A percentile compares a stretch with the other conserved stretches of the same genome.
Evolutionary conservation across 2,888 invertebrate species (phyloP).

Genomic region (Formica aserva): DNA sequence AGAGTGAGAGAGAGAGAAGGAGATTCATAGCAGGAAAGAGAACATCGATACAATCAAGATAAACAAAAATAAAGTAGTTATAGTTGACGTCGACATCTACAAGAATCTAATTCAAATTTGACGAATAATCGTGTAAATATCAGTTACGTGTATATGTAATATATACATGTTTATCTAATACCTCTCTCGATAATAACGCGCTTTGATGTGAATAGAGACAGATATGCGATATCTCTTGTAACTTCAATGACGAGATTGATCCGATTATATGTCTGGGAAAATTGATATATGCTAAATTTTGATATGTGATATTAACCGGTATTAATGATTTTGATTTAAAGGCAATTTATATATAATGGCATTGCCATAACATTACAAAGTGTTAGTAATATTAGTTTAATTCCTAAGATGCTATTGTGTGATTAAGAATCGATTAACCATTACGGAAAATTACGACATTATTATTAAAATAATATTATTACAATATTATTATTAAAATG

Average conservation of each 20-base stretch:
- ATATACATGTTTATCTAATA: too few relatives aligned
- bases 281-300: neutral
- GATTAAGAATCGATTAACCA: conserved; percentile 28
- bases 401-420: neutral
- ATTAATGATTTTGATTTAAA: conserved; percentile 5
- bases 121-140: conserved; percentile 64
- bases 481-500: neutral
- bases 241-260: neutral
- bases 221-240: neutral
- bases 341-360: neutral
- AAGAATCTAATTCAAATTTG: conserved; percentile 62
- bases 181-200: neutral
- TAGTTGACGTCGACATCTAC: conserved; percentile 71
- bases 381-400: neutral
- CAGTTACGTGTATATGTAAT: conserved; percentile 37
- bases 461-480: conserved; percentile 18
- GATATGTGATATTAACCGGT: neutral
- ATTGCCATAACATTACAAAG: neutral
- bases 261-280: neutral
- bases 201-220: neutral
- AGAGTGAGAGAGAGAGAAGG: conserved; percentile 9
- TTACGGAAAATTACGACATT: neutral
- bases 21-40: conserved; percentile 25
- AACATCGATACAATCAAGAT: conserved; percentile 65
- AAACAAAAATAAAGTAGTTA: conserved; percentile 77